Conservation (phyloP, 2,113 vertebrate species). For the Melanostigma gelatinosum region DNA sequence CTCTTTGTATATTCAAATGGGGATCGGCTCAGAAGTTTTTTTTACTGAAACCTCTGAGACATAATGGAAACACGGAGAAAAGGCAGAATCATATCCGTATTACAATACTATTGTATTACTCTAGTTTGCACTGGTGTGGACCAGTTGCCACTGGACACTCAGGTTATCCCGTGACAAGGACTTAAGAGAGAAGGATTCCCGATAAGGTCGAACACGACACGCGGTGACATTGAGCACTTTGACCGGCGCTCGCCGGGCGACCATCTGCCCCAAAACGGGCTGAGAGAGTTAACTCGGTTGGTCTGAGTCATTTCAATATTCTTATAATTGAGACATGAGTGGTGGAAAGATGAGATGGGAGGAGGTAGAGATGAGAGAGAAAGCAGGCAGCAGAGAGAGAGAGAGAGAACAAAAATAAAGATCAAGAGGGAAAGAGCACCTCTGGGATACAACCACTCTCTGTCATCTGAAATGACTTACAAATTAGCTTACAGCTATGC, state of each 20-base stretch:
- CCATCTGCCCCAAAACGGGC: conserved; percentile 47
- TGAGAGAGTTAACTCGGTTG: conserved; percentile 17
- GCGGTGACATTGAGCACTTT: conserved; percentile 38
- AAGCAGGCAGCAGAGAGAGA: neutral
- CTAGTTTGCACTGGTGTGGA: conserved; percentile 9
- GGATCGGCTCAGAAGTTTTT: conserved; percentile 30
- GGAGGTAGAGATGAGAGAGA: conserved; percentile 14
- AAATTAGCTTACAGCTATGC: conserved; percentile 78
- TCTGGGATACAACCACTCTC: conserved; percentile 76
- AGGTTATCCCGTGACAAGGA: conserved; percentile 29
- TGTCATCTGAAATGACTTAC: conserved; percentile 83
- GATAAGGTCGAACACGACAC: conserved; percentile 26
- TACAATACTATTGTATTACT: neutral
- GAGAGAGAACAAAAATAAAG: conserved; percentile 41
- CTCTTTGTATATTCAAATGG: conserved; percentile 59
- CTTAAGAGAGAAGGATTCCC: conserved; percentile 29
- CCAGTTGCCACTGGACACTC: conserved; percentile 16
- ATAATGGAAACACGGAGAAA: conserved; percentile 40
- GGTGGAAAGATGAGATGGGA: conserved; percentile 44
- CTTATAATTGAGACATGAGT: conserved; percentile 63
- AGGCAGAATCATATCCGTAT: conserved; percentile 14
- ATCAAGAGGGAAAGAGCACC: conserved; percentile 71
- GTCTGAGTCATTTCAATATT: conserved; percentile 45
- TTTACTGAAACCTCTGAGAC: conserved; percentile 40
- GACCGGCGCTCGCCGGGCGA: conserved; percentile 37